phyloP scores from a whole-genome alignment of 2,888 invertebrate species.

The Macaria liturata region DNA sequence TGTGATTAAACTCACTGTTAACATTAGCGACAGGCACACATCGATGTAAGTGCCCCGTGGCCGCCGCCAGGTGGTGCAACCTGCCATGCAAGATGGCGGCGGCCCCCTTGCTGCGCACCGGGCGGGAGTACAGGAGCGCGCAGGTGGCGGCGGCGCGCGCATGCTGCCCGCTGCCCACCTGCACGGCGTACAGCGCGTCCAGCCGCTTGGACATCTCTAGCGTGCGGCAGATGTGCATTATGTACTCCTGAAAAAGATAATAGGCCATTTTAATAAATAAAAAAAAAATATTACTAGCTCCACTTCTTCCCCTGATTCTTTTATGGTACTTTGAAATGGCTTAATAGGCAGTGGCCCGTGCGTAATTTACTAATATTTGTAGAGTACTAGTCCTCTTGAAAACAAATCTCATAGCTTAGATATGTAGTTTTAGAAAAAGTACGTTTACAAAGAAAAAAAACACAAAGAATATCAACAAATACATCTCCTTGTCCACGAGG shows the following conservation, averaged over 20 bases:
- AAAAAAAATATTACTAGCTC: too few species aligned
- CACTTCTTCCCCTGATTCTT: too few species aligned
- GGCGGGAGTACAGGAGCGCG: conserved; percentile 88
- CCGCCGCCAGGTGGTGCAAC: conserved; percentile 82
- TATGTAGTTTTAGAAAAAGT: too few species aligned
- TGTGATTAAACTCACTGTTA: conserved; percentile 46
- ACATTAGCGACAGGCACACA: conserved; percentile 56
- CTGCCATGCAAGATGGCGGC: conserved; percentile 81
- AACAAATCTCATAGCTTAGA: too few species aligned
- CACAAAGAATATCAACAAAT: too few species aligned
- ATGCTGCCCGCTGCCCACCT: conserved; percentile 87
- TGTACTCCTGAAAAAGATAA: conserved; percentile 74
- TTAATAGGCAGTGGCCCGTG: too few species aligned
- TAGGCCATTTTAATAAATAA: too few species aligned
- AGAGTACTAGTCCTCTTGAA: too few species aligned
- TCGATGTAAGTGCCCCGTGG: conserved; percentile 86
- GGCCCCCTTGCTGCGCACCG: conserved; percentile 78
- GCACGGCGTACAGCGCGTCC: conserved; percentile 89
- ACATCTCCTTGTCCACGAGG: too few species aligned
- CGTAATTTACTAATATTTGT: too few species aligned
- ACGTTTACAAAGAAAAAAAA: too few species aligned
- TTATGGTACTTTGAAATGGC: too few species aligned
- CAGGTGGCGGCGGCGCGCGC: conserved; percentile 92
- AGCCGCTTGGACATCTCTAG: conserved; percentile 87
- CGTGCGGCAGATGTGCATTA: conserved; percentile 87